Base-by-base conservation (phyloP, 2,888 invertebrate species). In the Lepidochitona cinerea region DNA sequence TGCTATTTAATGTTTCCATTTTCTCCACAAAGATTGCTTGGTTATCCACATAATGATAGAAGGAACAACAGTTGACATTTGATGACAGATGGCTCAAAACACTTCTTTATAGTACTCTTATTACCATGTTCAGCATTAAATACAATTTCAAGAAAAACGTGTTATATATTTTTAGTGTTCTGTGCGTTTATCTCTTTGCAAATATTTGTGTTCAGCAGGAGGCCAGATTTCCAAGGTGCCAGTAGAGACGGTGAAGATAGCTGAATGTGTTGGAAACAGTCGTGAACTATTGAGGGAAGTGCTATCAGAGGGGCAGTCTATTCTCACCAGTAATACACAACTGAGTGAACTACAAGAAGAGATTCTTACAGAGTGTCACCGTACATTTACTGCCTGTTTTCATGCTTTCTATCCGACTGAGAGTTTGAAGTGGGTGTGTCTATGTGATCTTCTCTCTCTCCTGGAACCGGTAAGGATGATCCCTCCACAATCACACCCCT, bases 381-480 rank as follows among this genome's bases (percentile, higher is more conserved):
- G 94, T 71, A 97, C 97, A 0, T 96, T 97, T 88, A 95, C 96
- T 0, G 93, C 95, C 2, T 97, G 98, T 88, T 98, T 97, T 87
- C 97, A 98, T 90, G 97, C 97, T 0, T 98, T 99, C 92, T 98
- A 97, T 91, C 98, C 98, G 0, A 97, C 97, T 0, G 95, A 96
- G 0, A 94, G 94, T 71, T 92, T 98, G 70, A 98, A 98, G 89
- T 98, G 98, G 97, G 95, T 95, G 79, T 96, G 96, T 85, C 92
- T 98, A 0, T 97, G 97, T 89, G 95, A 96, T 71, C 86, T 89
- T 0, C 83, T 90, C 14, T 80, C 80, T 53, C 81, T 83, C 69
- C 81, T 87, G 14, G 89, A 89, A 65, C 87, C 87, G 41, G 89
- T 89, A 72, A 84, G 85, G 75, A 23, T 53, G n/a, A 12, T 14